phyloP scores from a whole-genome alignment of 2,888 invertebrate species.

The Terebella lapidaria region DNA sequence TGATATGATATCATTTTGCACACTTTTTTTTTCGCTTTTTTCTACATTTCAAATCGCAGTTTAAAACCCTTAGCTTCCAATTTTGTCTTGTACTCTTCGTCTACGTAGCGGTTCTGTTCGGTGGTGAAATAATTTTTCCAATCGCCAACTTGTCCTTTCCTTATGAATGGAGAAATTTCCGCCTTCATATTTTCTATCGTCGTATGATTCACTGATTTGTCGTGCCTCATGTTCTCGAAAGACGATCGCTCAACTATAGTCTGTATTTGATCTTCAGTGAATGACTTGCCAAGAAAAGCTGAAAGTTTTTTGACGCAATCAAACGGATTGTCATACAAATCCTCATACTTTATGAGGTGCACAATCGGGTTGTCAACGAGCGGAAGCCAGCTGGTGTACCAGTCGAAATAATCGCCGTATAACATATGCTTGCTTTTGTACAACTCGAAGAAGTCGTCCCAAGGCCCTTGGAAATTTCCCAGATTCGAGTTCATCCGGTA shows the following conservation, averaged over 20 bases:
- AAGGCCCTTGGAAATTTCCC: not conserved
- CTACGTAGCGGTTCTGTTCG: not conserved
- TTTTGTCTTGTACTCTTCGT: not conserved
- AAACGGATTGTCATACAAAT: not conserved
- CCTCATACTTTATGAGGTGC: not conserved
- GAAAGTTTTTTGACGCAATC: not conserved
- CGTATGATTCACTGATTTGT: not conserved
- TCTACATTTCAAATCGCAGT: too few relatives aligned
- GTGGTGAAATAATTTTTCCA: not conserved
- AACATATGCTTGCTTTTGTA: not conserved
- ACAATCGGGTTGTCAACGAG: not conserved
- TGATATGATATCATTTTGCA: too few relatives aligned
- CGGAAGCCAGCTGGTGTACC: not conserved
- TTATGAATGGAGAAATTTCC: not conserved
- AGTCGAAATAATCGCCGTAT: not conserved
- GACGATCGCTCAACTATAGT: not conserved
- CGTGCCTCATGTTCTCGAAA: not conserved
- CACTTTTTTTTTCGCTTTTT: too few relatives aligned
- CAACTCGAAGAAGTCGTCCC: slow-evolving; percentile 1
- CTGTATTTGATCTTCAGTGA: not conserved
- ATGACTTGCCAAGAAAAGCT: not conserved
- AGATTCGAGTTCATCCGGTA: not conserved
- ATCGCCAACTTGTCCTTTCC: not conserved
- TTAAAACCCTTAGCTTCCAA: too few relatives aligned
- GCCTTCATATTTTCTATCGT: not conserved